Percentiles rank a stretch among this genome's conserved stretches.
Evolutionary conservation across 2,888 invertebrate species (phyloP).

Genomic region (Drosophila kambysellisi): DNA sequence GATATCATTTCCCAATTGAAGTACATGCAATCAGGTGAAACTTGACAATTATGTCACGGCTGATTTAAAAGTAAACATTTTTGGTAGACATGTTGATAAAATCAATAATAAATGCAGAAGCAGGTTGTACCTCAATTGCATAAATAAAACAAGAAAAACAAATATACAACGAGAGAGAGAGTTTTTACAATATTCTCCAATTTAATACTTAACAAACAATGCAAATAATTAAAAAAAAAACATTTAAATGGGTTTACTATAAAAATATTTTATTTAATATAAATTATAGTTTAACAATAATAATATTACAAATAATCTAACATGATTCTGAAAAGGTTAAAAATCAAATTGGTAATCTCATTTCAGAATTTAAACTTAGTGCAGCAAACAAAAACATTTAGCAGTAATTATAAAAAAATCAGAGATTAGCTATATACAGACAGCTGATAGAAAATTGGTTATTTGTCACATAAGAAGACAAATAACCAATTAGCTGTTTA

Average conservation of each 20-base stretch:
- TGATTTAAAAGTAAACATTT: neutral
- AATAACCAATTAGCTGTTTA: neutral
- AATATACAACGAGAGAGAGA: neutral
- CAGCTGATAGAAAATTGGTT: no score
- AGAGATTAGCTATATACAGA: neutral
- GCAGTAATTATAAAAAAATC: neutral
- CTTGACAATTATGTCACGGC: neutral
- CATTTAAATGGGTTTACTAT: neutral
- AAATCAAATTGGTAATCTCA: neutral
- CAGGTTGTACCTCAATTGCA: neutral
- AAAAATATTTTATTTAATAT: neutral
- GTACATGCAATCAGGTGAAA: neutral
- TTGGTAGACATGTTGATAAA: neutral
- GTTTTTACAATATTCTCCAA: neutral
- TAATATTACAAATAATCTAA: neutral
- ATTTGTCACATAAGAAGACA: no score
- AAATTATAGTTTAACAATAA: neutral
- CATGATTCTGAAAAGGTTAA: neutral
- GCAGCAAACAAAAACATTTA: neutral
- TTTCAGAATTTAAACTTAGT: neutral
- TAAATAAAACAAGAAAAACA: neutral
- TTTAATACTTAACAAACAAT: neutral
- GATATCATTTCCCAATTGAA: neutral
- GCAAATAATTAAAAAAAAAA: neutral
- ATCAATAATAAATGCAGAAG: neutral